Conservation (phyloP, 2,888 invertebrate genomes). For the Drosophila helvetica region DNA sequence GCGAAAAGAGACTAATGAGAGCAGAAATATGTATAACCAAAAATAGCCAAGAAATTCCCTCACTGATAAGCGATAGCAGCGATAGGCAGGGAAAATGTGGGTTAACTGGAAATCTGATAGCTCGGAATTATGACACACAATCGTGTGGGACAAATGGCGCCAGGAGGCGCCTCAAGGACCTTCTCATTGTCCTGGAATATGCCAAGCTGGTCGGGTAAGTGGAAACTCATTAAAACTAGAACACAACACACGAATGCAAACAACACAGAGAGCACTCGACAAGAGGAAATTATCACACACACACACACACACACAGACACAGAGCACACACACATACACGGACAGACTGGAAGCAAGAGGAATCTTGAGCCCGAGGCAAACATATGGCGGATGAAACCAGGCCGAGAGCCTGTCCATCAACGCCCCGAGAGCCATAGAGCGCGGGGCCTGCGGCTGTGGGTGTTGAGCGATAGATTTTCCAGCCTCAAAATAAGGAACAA, state of each 20-base stretch:
- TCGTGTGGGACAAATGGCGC: conserved; percentile 61
- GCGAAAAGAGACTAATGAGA: conserved; percentile 53
- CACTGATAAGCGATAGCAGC: not conserved
- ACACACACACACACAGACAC: conserved; percentile 22
- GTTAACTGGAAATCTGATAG: conserved; percentile 28
- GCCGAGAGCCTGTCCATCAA: conserved; percentile 45
- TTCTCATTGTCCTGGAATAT: conserved; percentile 31
- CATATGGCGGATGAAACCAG: conserved; percentile 59
- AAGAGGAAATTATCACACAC: conserved; percentile 57
- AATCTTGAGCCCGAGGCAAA: conserved; percentile 51
- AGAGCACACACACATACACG: conserved; percentile 20
- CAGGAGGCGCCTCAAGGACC: conserved; percentile 70
- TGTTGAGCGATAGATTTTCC: conserved; percentile 30
- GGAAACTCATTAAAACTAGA: conserved; percentile 76
- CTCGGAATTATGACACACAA: conserved; percentile 18
- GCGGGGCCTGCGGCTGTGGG: not conserved
- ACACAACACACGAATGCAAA: conserved; percentile 49
- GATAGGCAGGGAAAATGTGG: conserved; percentile 17
- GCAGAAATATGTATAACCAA: not conserved
- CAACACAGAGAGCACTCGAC: conserved; percentile 24
- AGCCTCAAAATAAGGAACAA: conserved; percentile 60
- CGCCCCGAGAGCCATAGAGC: conserved; percentile 20
- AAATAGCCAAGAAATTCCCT: not conserved
- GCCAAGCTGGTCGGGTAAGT: conserved; percentile 47
- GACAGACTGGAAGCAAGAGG: conserved; percentile 44